phyloP scores from a whole-genome alignment of 2,888 invertebrate species.

The Eilema depressum region DNA sequence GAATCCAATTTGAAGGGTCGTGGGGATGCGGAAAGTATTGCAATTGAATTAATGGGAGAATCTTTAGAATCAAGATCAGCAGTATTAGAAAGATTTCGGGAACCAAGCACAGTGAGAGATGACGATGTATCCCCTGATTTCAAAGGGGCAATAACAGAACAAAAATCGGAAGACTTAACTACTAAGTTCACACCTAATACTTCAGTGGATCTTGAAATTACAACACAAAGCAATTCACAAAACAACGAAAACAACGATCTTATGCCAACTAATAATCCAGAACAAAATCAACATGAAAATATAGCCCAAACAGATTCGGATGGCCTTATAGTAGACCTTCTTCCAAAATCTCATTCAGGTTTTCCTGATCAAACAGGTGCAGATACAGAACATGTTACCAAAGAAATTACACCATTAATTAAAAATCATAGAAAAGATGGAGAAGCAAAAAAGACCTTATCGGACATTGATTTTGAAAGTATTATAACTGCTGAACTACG shows the following conservation, averaged over 20 bases:
- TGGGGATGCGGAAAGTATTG: conserved; percentile 52
- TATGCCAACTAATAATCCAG: conserved; percentile 6
- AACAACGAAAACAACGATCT: not conserved
- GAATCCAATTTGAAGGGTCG: conserved; percentile 26
- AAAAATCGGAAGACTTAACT: conserved; percentile 24
- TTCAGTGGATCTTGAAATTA: conserved; percentile 10
- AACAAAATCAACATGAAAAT: conserved; percentile 14
- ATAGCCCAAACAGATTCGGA: conserved; percentile 48
- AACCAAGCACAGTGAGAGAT: conserved; percentile 19
- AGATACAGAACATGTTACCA: conserved; percentile 28
- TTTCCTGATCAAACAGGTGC: conserved; percentile 24
- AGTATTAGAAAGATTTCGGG: conserved; percentile 34
- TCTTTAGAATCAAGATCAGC: conserved; percentile 62
- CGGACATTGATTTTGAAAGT: conserved; percentile 60
- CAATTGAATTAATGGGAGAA: conserved; percentile 45
- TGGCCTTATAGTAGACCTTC: conserved; percentile 48
- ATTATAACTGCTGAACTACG: conserved; percentile 62
- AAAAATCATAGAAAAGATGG: conserved; percentile 24
- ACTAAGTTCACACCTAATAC: conserved; percentile 7
- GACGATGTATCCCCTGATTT: not conserved
- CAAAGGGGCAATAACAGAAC: not conserved
- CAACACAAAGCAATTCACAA: conserved; percentile 13
- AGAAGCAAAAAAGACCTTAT: conserved; percentile 52
- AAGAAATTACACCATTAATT: not conserved
- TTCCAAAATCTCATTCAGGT: conserved; percentile 40